Conservation (phyloP, 2,797 vertebrate genomes). For the Lacerta viridis region DNA sequence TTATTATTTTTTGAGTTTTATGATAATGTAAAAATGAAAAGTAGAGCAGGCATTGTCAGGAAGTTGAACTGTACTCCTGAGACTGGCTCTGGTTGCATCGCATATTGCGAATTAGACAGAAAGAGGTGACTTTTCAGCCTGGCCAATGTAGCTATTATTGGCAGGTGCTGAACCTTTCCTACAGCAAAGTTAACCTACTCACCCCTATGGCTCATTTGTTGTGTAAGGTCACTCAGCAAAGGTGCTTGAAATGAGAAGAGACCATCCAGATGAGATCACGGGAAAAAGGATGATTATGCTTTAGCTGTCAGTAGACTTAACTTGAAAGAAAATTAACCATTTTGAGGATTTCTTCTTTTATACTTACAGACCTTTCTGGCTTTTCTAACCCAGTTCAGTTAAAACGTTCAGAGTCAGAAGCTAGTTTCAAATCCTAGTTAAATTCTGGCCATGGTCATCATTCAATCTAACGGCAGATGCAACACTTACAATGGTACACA, state of each 20-base stretch:
- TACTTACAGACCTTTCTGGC: not conserved
- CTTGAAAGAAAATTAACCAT: slow-evolving; percentile 1
- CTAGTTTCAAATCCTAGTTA: not conserved
- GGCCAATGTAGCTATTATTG: slow-evolving; percentile 1
- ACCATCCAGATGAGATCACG: slow-evolving; percentile 8
- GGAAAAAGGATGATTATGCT: slow-evolving; percentile 19
- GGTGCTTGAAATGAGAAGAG: slow-evolving; percentile 11
- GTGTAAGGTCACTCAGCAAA: slow-evolving; percentile 27
- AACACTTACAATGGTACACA: not conserved
- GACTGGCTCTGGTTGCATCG: slow-evolving; percentile 39
- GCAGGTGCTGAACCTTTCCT: slow-evolving; percentile 19
- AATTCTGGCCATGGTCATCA: not conserved
- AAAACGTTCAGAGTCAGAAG: not conserved
- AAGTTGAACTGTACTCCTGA: slow-evolving; percentile 32
- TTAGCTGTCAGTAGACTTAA: not conserved
- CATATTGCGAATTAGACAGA: slow-evolving; percentile 45
- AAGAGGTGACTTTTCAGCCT: slow-evolving; percentile 35
- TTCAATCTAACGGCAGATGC: not conserved
- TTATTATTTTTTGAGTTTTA: slow-evolving; percentile 52
- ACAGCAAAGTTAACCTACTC: slow-evolving; percentile 33
- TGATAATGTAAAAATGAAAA: slow-evolving; percentile 51
- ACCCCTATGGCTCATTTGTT: not conserved
- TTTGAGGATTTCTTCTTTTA: not conserved
- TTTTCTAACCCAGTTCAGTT: not conserved
- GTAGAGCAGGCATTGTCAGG: slow-evolving; percentile 48